A percentile compares a stretch with the other conserved stretches of the same genome.
Conservation (phyloP, 1,140 invertebrate genomes). For the Lamellibrachia luymesi region DNA sequence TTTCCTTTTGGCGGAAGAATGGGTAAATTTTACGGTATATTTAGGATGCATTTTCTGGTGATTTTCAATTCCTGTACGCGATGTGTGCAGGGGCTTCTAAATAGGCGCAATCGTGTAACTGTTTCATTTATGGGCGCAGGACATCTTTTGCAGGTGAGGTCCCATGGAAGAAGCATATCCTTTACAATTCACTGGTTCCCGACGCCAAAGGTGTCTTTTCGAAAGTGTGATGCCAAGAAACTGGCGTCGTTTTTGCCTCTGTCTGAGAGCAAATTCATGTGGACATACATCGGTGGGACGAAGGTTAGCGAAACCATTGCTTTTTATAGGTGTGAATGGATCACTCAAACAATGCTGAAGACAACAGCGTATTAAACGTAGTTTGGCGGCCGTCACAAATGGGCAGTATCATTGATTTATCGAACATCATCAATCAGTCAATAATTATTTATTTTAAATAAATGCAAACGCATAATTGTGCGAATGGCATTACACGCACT, state of each 20-base stretch:
- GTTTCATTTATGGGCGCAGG: not conserved
- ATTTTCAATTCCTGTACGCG: too few relatives aligned
- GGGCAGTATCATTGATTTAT: too few relatives aligned
- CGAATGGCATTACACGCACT: too few relatives aligned
- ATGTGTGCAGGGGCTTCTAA: not conserved
- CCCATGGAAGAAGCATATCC: slow-evolving; percentile 52
- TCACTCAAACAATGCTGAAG: not conserved
- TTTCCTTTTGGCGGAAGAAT: too few relatives aligned
- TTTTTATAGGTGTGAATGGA: not conserved
- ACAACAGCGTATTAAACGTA: too few relatives aligned
- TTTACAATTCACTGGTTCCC: slow-evolving; percentile 47
- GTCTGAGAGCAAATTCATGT: slow-evolving; percentile 23
- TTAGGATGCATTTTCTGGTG: too few relatives aligned
- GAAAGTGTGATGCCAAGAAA: slow-evolving; percentile 36
- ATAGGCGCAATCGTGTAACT: not conserved
- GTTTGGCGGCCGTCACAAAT: too few relatives aligned
- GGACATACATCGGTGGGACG: slow-evolving; percentile 25
- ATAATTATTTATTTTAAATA: too few relatives aligned
- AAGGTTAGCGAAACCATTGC: slow-evolving; percentile 10
- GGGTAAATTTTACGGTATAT: too few relatives aligned
- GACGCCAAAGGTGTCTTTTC: slow-evolving; percentile 34
- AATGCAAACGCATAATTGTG: too few relatives aligned
- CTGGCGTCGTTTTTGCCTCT: slow-evolving; percentile 14
- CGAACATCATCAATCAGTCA: too few relatives aligned
- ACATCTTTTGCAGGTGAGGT: slow-evolving; percentile 53